A percentile compares a stretch with the other conserved stretches of the same genome.
Conservation (phyloP, 2,113 vertebrate species). For the Daboia siamensis region DNA sequence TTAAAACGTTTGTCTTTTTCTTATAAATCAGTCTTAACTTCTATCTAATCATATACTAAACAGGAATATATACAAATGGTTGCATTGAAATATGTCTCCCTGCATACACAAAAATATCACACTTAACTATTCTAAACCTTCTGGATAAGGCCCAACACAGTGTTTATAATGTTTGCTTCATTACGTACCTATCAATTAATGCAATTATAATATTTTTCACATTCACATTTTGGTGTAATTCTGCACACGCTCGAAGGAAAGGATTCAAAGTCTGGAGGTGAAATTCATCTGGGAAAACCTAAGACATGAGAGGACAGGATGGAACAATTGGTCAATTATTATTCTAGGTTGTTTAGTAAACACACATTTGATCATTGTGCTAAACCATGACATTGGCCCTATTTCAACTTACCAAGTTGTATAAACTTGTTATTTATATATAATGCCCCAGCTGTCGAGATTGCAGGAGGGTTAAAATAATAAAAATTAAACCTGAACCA, state of each 20-base stretch:
- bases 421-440: neutral
- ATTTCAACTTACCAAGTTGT: neutral
- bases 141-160: neutral
- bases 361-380: neutral
- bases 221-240: constrained; percentile 96
- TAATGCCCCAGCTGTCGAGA: neutral
- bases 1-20: neutral
- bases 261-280: constrained; percentile 97
- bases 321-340: neutral
- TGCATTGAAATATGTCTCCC: neutral
- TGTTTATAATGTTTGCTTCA: neutral
- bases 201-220: constrained; percentile 99
- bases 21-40: neutral
- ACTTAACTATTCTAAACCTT: neutral
- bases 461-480: neutral
- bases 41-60: neutral
- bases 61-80: neutral
- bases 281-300: constrained; percentile 99
- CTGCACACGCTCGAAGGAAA: constrained; percentile 94
- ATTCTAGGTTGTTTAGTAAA: neutral
- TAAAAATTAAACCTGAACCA: neutral
- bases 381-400: neutral
- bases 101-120: neutral
- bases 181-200: constrained; percentile 93
- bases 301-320: constrained; percentile 9